Evolutionary conservation across 2,113 vertebrate species (phyloP).

Genomic region (Lampris megalopsis): DNA sequence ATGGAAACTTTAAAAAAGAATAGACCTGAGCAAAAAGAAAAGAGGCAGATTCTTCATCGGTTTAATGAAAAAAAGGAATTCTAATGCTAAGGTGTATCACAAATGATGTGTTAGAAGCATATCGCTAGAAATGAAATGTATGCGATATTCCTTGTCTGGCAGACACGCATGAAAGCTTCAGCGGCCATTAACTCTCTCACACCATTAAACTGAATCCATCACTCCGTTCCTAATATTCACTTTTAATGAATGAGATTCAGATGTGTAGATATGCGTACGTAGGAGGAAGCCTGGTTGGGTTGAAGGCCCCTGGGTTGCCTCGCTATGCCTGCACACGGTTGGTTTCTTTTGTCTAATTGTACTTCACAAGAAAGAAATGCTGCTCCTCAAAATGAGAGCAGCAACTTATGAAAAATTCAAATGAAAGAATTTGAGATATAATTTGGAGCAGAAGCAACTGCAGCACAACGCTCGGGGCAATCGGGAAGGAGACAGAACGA

Average conservation of each 20-base stretch:
- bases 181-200: background rate
- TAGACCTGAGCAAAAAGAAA: background rate
- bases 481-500: background rate
- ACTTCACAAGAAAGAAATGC: slow-evolving; percentile 27
- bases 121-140: too few species aligned
- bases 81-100: too few species aligned
- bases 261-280: slow-evolving; percentile 12
- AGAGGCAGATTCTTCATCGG: background rate
- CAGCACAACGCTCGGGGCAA: background rate
- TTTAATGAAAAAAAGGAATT: too few species aligned
- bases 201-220: slow-evolving; percentile 24
- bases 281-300: background rate
- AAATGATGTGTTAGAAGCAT: too few species aligned
- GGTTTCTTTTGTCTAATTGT: slow-evolving; percentile 39
- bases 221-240: background rate
- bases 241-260: slow-evolving; percentile 19
- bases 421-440: slow-evolving; percentile 22
- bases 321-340: slow-evolving; percentile 33
- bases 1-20: slow-evolving; percentile 15
- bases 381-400: slow-evolving; percentile 35
- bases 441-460: slow-evolving; percentile 24
- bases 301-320: background rate
- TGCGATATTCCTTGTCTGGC: too few species aligned
- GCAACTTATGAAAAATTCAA: slow-evolving; percentile 49
- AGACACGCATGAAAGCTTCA: background rate